Evolutionary conservation across 1,140 invertebrate species (phyloP), one percentile per base, ranked within the genome.

Genomic region (Hyles euphorbiae): DNA sequence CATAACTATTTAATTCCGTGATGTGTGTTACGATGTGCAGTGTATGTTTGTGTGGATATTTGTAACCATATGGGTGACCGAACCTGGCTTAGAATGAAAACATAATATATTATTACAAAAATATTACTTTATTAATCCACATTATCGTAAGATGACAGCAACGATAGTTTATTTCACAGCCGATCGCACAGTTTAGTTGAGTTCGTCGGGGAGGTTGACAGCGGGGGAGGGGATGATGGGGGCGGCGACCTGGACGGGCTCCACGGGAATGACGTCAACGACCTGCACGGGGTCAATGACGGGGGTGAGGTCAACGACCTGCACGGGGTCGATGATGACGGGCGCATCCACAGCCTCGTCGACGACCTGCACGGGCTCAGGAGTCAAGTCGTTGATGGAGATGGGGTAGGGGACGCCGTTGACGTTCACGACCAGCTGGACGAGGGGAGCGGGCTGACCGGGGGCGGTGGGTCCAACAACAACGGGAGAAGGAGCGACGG

Each of bases 201-300:
- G 68, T 33, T 9, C 48, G 40, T 63, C 65, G 70, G 61, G 53
- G 61, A 57, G 63, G 62, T 57, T 11, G 69, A 67, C 53, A 59
- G 63, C 52, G 54, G 64, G 46, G 58, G 58, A 12, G 53, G 61
- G 33, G 66, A 62, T 10, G 70, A 67, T 6, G 83, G 80, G 64
- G 79, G 44, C 53, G n/a, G 52, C 63, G 62, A 68, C 49, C 47
- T 48, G 12, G 22, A 68, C 63, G 56, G 60, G 65, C 60, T 65
- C 63, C 36, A 40, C 51, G 46, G 62, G 22, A 22, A 22, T 22
- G 22, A 22, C 22, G 22, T 22, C 22, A 22, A 22, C 22, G 2
- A 22, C 22, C 22, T 22, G 22, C 22, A 22, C 22, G 22, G 22
- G 22, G 22, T 22, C 2, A 22, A 22, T 22, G 22, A 22, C 22